phyloP scores from a whole-genome alignment of 2,888 invertebrate genomes.

The Parapristionchus giblindavisi region DNA sequence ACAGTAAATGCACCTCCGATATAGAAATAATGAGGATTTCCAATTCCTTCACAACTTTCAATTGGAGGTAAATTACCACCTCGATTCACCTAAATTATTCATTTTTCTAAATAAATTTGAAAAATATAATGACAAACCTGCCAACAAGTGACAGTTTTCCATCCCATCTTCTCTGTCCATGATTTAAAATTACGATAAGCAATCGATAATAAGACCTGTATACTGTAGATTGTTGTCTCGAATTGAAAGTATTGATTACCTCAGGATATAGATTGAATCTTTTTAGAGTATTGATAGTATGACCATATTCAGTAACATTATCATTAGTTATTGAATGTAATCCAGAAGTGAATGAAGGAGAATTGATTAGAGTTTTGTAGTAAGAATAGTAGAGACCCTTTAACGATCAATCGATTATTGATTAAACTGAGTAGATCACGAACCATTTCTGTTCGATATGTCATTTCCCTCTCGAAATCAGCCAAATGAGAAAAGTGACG shows the following conservation, averaged over 20 bases:
- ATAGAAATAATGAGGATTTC: constrained; percentile 85
- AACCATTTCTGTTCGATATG: constrained; percentile 86
- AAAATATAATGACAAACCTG: constrained; percentile 52
- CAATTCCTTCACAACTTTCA: constrained; percentile 81
- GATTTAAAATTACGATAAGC: neutral
- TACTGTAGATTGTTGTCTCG: neutral
- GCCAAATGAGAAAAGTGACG: constrained; percentile 85
- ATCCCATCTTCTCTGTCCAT: constrained; percentile 64
- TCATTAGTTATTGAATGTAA: constrained; percentile 78
- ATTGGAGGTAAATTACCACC: constrained; percentile 77
- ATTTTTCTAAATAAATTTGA: neutral
- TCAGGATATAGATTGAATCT: constrained; percentile 87
- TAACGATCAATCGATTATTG: neutral
- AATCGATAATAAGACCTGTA: neutral
- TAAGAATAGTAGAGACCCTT: constrained; percentile 87
- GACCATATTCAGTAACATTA: constrained; percentile 83
- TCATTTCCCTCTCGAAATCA: constrained; percentile 84
- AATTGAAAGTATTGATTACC: constrained; percentile 72
- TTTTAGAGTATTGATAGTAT: constrained; percentile 82
- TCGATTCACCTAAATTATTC: constrained; percentile 73
- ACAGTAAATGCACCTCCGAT: constrained; percentile 81
- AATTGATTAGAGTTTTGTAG: constrained; percentile 82
- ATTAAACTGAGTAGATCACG: neutral
- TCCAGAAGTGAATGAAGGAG: constrained; percentile 77
- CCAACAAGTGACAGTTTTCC: constrained; percentile 72